phyloP scores from a whole-genome alignment of 1,140 invertebrate species.

The Drosophila lacertosa region DNA sequence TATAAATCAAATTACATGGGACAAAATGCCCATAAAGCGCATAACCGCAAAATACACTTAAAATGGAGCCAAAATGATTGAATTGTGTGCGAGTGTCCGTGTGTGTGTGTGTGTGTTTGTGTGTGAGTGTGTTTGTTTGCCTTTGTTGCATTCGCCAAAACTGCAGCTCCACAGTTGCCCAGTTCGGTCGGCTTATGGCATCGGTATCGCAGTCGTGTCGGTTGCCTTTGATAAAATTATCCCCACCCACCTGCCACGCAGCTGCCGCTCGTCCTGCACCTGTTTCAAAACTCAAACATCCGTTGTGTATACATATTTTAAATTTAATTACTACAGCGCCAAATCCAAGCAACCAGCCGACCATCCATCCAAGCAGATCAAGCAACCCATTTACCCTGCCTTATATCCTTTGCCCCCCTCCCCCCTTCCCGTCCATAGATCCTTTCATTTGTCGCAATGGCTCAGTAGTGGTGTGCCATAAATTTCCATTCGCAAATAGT shows the following conservation, averaged over 20 bases:
- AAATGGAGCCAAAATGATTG: slow-evolving; percentile 75
- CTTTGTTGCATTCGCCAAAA: slow-evolving; percentile 20
- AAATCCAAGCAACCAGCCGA: slow-evolving; percentile 61
- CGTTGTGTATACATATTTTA: slow-evolving; percentile 75
- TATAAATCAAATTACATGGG: slow-evolving; percentile 72
- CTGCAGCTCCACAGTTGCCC: slow-evolving; percentile 41
- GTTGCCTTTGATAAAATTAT: slow-evolving; percentile 79
- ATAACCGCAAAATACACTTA: slow-evolving; percentile 80
- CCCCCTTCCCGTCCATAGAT: slow-evolving; percentile 23
- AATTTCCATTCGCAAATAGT: slow-evolving; percentile 67
- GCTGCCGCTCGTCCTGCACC: slow-evolving; percentile 37
- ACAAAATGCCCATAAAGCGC: slow-evolving; percentile 77
- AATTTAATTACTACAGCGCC: slow-evolving; percentile 76
- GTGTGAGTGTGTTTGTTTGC: not conserved
- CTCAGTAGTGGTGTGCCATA: slow-evolving; percentile 44
- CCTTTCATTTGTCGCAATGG: slow-evolving; percentile 63
- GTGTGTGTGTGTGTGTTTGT: slow-evolving; percentile 4
- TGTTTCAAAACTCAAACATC: slow-evolving; percentile 69
- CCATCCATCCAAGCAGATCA: slow-evolving; percentile 41
- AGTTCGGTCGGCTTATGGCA: slow-evolving; percentile 59
- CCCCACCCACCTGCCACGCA: not conserved
- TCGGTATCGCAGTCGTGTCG: slow-evolving; percentile 35
- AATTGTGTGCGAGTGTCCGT: slow-evolving; percentile 54
- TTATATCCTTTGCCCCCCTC: too few relatives aligned
- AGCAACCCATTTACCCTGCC: slow-evolving; percentile 9